Conservation (phyloP, 2,113 vertebrate genomes). For the Aphyosemion australe region DNA sequence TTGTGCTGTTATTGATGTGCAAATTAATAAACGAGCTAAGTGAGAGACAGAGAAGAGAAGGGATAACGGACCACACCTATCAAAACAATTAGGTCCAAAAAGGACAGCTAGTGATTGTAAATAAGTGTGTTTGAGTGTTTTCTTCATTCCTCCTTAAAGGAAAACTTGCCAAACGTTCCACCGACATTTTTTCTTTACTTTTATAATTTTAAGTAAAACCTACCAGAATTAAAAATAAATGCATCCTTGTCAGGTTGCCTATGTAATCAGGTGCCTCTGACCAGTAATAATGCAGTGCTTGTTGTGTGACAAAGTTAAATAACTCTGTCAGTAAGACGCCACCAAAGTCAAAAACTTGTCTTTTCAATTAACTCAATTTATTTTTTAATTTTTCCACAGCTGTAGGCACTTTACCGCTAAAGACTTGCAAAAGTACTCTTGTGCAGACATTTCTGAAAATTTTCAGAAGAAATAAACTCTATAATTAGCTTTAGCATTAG, state of each 20-base stretch:
- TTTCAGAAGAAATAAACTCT: neutral
- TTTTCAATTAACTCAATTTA: neutral
- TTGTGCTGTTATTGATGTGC: slow-evolving; percentile 64
- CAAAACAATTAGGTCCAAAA: slow-evolving; percentile 30
- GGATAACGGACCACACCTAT: slow-evolving; percentile 15
- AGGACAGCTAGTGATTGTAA: slow-evolving; percentile 3
- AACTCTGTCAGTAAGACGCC: neutral
- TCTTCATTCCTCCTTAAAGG: neutral
- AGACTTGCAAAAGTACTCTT: neutral
- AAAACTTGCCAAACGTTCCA: neutral
- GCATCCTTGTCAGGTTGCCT: neutral
- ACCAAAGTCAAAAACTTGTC: slow-evolving; percentile 4
- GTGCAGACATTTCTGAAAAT: neutral
- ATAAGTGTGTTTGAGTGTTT: neutral
- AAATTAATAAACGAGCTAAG: slow-evolving; percentile 70
- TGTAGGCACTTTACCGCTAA: neutral
- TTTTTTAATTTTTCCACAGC: neutral
- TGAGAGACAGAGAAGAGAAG: slow-evolving; percentile 41
- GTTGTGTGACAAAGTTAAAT: neutral
- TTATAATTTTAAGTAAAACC: too few species aligned
- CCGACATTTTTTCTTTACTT: too few species aligned
- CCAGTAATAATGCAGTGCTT: neutral
- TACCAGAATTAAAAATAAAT: too few species aligned
- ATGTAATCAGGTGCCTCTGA: neutral
- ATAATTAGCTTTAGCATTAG: slow-evolving; percentile 36